Evolutionary conservation across 1,140 invertebrate species (phyloP).

Genomic region (Zophobas atratus): DNA sequence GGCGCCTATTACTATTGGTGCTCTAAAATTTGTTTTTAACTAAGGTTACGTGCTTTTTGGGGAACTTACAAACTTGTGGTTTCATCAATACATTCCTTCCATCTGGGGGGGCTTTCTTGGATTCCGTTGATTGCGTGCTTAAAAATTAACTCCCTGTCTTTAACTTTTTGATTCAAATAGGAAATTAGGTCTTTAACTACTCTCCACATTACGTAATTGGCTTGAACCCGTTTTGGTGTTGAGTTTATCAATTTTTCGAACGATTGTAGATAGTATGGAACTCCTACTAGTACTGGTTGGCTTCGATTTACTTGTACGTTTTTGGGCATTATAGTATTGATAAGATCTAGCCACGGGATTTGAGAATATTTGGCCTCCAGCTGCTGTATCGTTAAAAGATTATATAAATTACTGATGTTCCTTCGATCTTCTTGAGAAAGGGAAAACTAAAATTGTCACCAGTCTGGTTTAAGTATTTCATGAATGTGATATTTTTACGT

Average conservation of each 20-base stretch:
- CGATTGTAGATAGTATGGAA: slow-evolving; percentile 81
- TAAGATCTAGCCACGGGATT: slow-evolving; percentile 85
- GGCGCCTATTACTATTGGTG: slow-evolving; percentile 40
- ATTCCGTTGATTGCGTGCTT: slow-evolving; percentile 83
- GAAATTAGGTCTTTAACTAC: slow-evolving; percentile 80
- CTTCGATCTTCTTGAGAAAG: slow-evolving; percentile 44
- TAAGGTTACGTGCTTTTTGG: not conserved
- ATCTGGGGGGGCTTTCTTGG: slow-evolving; percentile 82
- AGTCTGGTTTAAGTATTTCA: not conserved
- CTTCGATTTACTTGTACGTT: slow-evolving; percentile 74
- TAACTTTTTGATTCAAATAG: slow-evolving; percentile 82
- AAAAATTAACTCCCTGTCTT: slow-evolving; percentile 81
- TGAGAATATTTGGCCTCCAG: slow-evolving; percentile 55
- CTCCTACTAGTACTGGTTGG: slow-evolving; percentile 86
- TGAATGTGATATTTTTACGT: slow-evolving; percentile 71
- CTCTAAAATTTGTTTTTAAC: slow-evolving; percentile 2
- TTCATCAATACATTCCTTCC: slow-evolving; percentile 88
- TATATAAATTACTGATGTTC: slow-evolving; percentile 44
- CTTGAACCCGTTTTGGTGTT: slow-evolving; percentile 75
- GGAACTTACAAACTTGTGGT: slow-evolving; percentile 68
- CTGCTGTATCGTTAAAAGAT: slow-evolving; percentile 43
- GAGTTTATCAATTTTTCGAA: slow-evolving; percentile 74
- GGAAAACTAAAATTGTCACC: slow-evolving; percentile 19
- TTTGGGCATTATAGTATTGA: slow-evolving; percentile 79
- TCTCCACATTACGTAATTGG: slow-evolving; percentile 90